Evolutionary conservation across 2,888 invertebrate species (phyloP).

Genomic region (Nemoura dubitans): DNA sequence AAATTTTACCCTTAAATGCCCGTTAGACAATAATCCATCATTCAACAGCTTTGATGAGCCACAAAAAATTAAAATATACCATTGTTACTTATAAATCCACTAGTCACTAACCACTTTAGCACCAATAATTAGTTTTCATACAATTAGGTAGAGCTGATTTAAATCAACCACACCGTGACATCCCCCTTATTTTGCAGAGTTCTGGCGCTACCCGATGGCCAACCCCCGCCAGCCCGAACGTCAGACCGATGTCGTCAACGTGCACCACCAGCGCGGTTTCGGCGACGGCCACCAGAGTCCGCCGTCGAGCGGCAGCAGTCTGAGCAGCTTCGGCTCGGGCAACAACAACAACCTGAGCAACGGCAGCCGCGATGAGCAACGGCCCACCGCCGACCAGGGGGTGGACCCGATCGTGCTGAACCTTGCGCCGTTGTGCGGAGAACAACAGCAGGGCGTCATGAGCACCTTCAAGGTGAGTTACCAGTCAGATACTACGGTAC

Average conservation of each 20-base stretch:
- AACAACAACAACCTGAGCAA: conserved; percentile 58
- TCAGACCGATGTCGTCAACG: conserved; percentile 54
- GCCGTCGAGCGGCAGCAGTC: conserved; percentile 65
- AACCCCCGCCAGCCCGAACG: conserved; percentile 69
- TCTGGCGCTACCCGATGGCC: conserved; percentile 75
- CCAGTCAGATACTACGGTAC: too few species aligned
- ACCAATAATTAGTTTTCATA: too few species aligned
- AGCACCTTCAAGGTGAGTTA: conserved; percentile 66
- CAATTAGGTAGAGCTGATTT: too few species aligned
- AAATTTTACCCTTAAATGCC: too few species aligned
- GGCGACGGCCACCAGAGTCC: conserved; percentile 56
- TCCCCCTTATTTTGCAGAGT: conserved; percentile 55
- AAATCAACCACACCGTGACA: too few species aligned
- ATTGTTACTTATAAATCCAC: too few species aligned
- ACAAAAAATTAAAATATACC: too few species aligned
- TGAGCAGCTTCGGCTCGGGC: conserved; percentile 71
- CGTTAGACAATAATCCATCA: too few species aligned
- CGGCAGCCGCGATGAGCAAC: conserved; percentile 55
- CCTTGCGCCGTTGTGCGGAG: conserved; percentile 71
- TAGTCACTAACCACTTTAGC: too few species aligned
- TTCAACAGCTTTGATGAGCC: too few species aligned
- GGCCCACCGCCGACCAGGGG: conserved; percentile 48
- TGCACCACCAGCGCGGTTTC: conserved; percentile 57
- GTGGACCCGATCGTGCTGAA: conserved; percentile 78
- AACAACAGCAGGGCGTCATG: conserved; percentile 64